These are phyloP conservation scores for Trachymyrmex septentrionalis DNA, from an alignment of 1,140 invertebrate species.

Conservation along the genomic window DNA sequence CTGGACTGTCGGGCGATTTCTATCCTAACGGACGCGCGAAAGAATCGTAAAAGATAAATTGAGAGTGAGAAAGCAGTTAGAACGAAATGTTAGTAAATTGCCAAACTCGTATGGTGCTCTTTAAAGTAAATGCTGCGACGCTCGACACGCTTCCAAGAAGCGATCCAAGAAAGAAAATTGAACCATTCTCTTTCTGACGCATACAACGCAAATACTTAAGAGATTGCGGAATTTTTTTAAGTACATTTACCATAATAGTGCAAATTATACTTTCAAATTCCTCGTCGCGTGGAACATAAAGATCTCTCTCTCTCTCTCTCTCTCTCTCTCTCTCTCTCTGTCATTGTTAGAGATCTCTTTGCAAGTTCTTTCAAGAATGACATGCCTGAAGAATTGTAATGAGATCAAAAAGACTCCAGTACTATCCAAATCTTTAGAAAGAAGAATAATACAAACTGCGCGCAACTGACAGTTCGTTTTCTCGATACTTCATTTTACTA, in stretches of 20 bases:
- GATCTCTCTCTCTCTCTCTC: background rate
- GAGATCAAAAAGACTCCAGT: background rate
- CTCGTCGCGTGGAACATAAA: background rate
- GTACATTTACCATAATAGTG: background rate
- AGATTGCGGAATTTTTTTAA: background rate
- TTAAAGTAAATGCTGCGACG: background rate
- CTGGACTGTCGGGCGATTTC: constrained; percentile 25
- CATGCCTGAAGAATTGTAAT: background rate
- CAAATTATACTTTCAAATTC: constrained; percentile 22
- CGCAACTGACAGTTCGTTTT: background rate
- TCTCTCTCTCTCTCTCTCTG: background rate
- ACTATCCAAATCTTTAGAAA: background rate
- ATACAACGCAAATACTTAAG: background rate
- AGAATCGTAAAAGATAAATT: constrained; percentile 9
- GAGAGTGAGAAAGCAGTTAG: background rate
- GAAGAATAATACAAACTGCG: background rate
- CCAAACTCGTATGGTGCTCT: background rate
- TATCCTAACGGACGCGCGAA: background rate
- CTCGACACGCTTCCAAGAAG: constrained; percentile 1
- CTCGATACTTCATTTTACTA: background rate
- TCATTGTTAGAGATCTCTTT: background rate
- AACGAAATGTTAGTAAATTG: constrained; percentile 8
- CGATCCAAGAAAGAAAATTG: constrained; percentile 12
- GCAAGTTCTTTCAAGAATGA: background rate
- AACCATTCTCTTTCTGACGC: constrained; percentile 6